Evolutionary conservation across 2,797 vertebrate species (phyloP).

Genomic region (Leptodactylus fallax): DNA sequence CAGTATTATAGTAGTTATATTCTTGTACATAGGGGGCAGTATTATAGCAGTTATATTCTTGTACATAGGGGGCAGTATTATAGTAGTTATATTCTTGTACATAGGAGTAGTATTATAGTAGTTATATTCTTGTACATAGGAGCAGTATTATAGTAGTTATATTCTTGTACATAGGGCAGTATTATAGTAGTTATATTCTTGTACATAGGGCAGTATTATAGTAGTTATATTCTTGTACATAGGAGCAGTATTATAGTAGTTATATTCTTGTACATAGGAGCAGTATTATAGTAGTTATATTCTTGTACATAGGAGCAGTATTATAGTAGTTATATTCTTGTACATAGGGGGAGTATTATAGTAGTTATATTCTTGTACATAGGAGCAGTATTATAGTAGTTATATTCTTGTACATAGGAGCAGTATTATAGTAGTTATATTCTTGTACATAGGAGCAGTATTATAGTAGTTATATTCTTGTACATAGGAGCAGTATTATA

Average conservation of each 20-base stretch:
- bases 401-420: constrained; percentile 1
- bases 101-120: background rate
- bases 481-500: constrained; percentile 12
- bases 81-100: background rate
- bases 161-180: background rate
- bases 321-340: too few species aligned
- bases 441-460: background rate
- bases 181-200: background rate
- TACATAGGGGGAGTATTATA: background rate
- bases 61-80: background rate
- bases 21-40: background rate
- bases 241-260: background rate
- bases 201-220: background rate
- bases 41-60: background rate
- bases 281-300: background rate
- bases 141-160: background rate
- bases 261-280: background rate
- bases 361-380: background rate
- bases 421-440: constrained; percentile 17
- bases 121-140: background rate
- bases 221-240: background rate
- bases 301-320: background rate
- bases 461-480: constrained; percentile 21
- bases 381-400: background rate
- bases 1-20: background rate